phyloP scores from a whole-genome alignment of 2,888 invertebrate genomes.

The Habroteleia sp. region DNA sequence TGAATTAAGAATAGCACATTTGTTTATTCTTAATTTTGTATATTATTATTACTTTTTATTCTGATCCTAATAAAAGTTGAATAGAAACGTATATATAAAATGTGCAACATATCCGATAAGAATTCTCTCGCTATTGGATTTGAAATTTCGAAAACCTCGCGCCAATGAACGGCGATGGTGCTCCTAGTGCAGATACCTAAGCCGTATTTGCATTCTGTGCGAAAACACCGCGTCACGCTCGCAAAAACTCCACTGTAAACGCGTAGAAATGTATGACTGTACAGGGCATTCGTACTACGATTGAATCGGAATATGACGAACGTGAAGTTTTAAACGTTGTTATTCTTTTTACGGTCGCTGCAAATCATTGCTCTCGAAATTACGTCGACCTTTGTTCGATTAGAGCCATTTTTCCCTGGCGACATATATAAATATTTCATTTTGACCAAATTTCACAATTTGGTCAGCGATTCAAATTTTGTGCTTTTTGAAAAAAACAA shows the following conservation, averaged over 20 bases:
- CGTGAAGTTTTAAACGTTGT: conserved; percentile 37
- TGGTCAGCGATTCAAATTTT: conserved; percentile 1
- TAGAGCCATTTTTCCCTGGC: conserved; percentile 15
- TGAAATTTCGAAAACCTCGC: conserved; percentile 11
- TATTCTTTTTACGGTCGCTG: conserved; percentile 33
- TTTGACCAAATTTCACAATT: conserved; percentile 5
- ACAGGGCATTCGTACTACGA: conserved; percentile 67
- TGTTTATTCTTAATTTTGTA: no score
- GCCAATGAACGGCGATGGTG: conserved; percentile 23
- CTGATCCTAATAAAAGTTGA: no score
- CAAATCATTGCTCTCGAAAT: conserved; percentile 12
- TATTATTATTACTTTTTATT: no score
- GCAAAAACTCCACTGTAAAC: conserved; percentile 61
- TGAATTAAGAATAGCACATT: no score
- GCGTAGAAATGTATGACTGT: conserved; percentile 62
- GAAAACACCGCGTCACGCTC: conserved; percentile 64
- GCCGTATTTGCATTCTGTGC: conserved; percentile 16
- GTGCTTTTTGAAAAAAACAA: conserved; percentile 23
- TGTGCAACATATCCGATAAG: neutral
- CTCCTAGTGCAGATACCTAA: conserved; percentile 20
- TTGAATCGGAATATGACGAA: conserved; percentile 44
- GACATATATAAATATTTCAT: conserved; percentile 13
- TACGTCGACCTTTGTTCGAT: no score
- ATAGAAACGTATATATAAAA: no score
- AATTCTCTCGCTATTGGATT: neutral